phyloP scores from a whole-genome alignment of 2,888 invertebrate species.

The Incurvaria masculella region DNA sequence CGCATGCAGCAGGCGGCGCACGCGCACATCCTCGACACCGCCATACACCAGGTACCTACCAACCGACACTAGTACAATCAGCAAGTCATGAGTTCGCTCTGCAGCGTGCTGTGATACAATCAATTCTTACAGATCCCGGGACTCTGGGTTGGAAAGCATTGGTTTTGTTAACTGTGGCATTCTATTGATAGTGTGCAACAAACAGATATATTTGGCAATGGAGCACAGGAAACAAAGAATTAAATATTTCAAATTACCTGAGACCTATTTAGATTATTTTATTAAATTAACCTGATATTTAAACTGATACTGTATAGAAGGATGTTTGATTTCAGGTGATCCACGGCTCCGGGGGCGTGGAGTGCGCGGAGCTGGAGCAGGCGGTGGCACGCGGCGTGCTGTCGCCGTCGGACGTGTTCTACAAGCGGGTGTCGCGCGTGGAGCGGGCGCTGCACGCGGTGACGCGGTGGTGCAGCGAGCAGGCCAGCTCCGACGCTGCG shows the following conservation, averaged over 20 bases:
- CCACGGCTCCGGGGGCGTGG: constrained; percentile 20
- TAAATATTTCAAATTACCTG: too few species aligned
- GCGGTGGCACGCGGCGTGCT: constrained; percentile 31
- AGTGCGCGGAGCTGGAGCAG: constrained; percentile 25
- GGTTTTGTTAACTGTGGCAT: too few species aligned
- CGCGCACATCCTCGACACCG: constrained; percentile 14
- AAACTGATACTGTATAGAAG: too few species aligned
- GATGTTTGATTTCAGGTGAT: constrained; percentile 29
- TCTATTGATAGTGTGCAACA: too few species aligned
- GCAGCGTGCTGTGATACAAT: too few species aligned
- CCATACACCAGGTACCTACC: constrained; percentile 15
- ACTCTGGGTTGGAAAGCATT: too few species aligned
- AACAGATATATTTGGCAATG: too few species aligned
- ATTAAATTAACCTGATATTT: too few species aligned
- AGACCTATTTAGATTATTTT: too few species aligned
- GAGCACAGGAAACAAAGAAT: too few species aligned
- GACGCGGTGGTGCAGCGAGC: constrained; percentile 12
- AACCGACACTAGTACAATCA: constrained; percentile 1
- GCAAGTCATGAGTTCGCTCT: too few species aligned
- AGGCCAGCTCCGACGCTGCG: constrained; percentile 12
- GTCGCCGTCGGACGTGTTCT: constrained; percentile 34
- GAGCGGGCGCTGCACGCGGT: constrained; percentile 29
- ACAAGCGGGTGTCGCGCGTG: constrained; percentile 33
- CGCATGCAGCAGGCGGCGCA: constrained; percentile 45
- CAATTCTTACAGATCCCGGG: too few species aligned